Conservation (phyloP, 2,113 vertebrate species). For the Axis porcinus region DNA sequence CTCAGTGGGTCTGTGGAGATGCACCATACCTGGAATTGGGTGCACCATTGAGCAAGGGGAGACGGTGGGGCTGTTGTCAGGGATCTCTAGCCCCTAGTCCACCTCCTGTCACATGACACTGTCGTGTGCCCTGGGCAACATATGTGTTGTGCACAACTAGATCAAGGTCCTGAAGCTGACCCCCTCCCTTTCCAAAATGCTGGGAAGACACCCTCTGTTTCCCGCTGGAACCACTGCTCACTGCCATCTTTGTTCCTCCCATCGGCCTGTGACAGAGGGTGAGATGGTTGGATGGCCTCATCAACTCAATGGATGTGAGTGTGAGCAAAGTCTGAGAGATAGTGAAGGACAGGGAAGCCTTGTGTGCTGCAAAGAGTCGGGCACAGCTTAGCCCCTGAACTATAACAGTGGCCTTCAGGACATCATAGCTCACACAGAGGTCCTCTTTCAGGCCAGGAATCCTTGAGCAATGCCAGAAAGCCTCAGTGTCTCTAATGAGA, state of each 20-base stretch:
- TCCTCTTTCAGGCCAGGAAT: neutral
- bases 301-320: neutral
- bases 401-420: neutral
- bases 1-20: neutral
- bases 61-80: too few species aligned
- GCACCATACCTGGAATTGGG: too few species aligned
- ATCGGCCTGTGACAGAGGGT: neutral
- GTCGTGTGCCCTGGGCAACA: too few species aligned
- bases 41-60: neutral
- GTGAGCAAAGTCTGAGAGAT: neutral
- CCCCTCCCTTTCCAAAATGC: neutral
- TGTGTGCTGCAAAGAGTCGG: accelerated
- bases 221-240: neutral
- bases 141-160: neutral
- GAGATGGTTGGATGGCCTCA: neutral
- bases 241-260: neutral
- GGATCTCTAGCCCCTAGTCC: too few species aligned
- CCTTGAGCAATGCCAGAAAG: neutral
- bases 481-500: neutral
- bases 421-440: neutral
- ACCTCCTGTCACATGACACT: neutral
- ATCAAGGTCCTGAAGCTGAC: neutral
- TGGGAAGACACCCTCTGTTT: neutral
- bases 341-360: neutral
- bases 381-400: neutral